Conservation (phyloP, 2,888 invertebrate species). For the Galerucella pusilla region DNA sequence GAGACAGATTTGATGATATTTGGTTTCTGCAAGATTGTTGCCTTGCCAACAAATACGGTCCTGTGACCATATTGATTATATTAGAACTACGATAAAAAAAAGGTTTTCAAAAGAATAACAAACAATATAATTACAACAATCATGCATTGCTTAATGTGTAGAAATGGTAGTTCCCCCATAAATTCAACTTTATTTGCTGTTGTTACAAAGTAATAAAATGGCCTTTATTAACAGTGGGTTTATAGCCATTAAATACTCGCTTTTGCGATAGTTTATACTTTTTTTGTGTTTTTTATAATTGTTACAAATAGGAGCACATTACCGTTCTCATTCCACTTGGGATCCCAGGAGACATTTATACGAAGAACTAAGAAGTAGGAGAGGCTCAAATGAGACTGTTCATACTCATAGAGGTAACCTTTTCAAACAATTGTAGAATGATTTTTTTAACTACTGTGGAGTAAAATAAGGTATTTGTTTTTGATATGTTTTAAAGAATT, state of each 20-base stretch:
- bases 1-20: too few relatives aligned
- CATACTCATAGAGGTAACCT: conserved; percentile 68
- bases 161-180: conserved; percentile 31
- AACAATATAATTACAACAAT: conserved; percentile 22
- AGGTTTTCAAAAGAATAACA: conserved; percentile 6
- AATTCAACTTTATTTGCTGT: conserved; percentile 38
- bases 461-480: not conserved
- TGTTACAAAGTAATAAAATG: conserved; percentile 28
- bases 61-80: too few relatives aligned
- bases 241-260: conserved; percentile 35
- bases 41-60: too few relatives aligned
- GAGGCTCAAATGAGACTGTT: conserved; percentile 76
- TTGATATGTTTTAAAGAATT: not conserved
- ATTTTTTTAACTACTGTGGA: conserved; percentile 25
- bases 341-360: conserved; percentile 90
- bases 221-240: conserved; percentile 43
- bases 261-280: conserved; percentile 44
- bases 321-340: conserved; percentile 81
- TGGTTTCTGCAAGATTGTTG: too few relatives aligned
- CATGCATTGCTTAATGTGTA: conserved; percentile 43
- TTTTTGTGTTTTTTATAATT: conserved; percentile 42
- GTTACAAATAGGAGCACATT: conserved; percentile 63
- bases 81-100: too few relatives aligned
- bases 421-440: conserved; percentile 37
- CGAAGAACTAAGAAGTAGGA: conserved; percentile 84